These are phyloP conservation scores for Furcula furcula DNA, from an alignment of 2,888 invertebrate species.

Conservation along the genomic window DNA sequence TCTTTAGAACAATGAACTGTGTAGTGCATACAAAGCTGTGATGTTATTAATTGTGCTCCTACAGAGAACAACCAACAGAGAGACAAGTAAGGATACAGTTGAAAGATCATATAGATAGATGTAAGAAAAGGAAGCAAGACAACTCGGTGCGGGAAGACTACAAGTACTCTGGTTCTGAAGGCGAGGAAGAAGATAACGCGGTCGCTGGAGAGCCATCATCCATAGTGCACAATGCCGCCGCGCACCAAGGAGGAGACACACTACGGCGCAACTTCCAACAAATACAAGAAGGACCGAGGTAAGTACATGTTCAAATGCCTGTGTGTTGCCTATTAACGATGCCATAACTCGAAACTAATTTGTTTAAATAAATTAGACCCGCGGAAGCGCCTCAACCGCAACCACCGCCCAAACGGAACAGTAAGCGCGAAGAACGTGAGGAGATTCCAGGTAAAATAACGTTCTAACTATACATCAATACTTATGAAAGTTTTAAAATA, in stretches of 20 bases:
- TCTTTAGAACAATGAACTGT: not conserved
- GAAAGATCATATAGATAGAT: slow-evolving; percentile 98
- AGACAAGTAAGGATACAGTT: slow-evolving; percentile 98
- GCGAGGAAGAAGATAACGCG: slow-evolving; percentile 96
- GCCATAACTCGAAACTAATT: slow-evolving; percentile 6
- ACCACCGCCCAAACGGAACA: slow-evolving; percentile 83
- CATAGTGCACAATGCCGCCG: slow-evolving; percentile 91
- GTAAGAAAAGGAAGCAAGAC: slow-evolving; percentile 97
- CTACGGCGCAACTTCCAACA: slow-evolving; percentile 98
- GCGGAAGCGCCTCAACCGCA: slow-evolving; percentile 83
- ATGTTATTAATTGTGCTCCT: slow-evolving; percentile 8
- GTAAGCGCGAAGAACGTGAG: slow-evolving; percentile 80
- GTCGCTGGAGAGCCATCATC: slow-evolving; percentile 97
- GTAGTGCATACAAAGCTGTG: not conserved
- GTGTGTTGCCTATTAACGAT: slow-evolving; percentile 19
- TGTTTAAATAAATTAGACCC: slow-evolving; percentile 79
- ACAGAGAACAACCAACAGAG: slow-evolving; percentile 98
- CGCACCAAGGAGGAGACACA: slow-evolving; percentile 93
- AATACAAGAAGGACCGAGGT: slow-evolving; percentile 90
- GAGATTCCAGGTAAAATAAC: slow-evolving; percentile 78
- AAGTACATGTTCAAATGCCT: slow-evolving; percentile 6
- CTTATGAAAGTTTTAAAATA: slow-evolving; percentile 15
- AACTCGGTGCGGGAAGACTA: slow-evolving; percentile 89
- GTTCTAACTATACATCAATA: slow-evolving; percentile 26
- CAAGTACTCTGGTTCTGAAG: slow-evolving; percentile 97